Evolutionary conservation across 2,888 invertebrate species (phyloP), one percentile per base, ranked within the genome.

Genomic region (Clostera curtula): DNA sequence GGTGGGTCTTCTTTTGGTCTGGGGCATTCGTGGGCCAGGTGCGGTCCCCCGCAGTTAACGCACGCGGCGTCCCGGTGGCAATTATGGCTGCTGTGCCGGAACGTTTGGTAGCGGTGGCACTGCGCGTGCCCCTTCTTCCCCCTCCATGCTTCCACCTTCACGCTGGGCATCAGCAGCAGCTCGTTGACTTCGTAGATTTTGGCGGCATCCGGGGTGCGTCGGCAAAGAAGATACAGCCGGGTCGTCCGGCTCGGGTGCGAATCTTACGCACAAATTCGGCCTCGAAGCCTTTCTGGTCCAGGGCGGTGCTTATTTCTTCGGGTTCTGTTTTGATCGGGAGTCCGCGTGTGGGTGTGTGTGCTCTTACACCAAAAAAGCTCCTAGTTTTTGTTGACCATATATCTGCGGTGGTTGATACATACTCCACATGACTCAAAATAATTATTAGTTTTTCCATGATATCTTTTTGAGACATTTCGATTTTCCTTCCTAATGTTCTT

Each of bases 21-120:
- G 0, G 36, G 12, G 32, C 48, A 37, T 3, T 36, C 33, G 0
- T 24, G 2, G 4, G 35, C 32, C 1, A 9, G 2, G 27, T 43
- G 41, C 3, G 20, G 16, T 1, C 24, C 32, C 2, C 36, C 40
- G 17, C 40, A 38, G 0, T 37, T 10, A 3, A 36, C 35, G 6
- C 40, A 42, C 5, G 25, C 26, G 5, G 18, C 21, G 19, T 16
- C 27, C 1, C 36, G 30, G 27, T 52, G 47, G 32, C 49, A 52
- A 16, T 36, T 27, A 10, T 33, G 29, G 3, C 31, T 32, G 2
- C 36, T 30, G 29, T 53, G 49, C 3, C 46, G 5, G 4, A 49
- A 46, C 0, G 17, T 12, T 4, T 49, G 47, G 33, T 50, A 51
- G 1, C 38, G 11, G 26, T 49, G 39, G 26, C 49, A 49, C n/a